A percentile compares a stretch with the other conserved stretches of the same genome.
Evolutionary conservation across 1,140 invertebrate genomes (phyloP).

Genomic region (Drosophila paulistorum): DNA sequence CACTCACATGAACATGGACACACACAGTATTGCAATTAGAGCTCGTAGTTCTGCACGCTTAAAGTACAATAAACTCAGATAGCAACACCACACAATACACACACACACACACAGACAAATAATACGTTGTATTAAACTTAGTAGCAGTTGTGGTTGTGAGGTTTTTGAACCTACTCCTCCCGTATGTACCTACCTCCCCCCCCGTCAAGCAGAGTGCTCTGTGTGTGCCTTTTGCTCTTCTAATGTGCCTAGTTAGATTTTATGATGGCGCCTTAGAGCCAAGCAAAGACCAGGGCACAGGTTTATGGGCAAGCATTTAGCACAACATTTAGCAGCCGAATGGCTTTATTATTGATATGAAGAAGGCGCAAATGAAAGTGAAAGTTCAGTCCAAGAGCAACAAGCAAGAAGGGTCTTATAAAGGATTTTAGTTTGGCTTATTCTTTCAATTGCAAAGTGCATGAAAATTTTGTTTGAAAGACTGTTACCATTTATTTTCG

Average conservation of each 20-base stretch:
- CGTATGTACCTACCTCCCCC: constrained; percentile 3
- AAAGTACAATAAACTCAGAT: constrained; percentile 79
- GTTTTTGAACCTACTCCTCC: constrained; percentile 72
- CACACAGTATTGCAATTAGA: constrained; percentile 62
- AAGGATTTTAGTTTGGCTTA: too few relatives aligned
- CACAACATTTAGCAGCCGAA: constrained; percentile 67
- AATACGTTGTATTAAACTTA: background rate
- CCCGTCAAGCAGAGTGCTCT: background rate
- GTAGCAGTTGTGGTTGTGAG: constrained; percentile 44
- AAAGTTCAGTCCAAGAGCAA: constrained; percentile 46
- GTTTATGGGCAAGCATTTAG: constrained; percentile 76
- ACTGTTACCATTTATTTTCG: too few relatives aligned
- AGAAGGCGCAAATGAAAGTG: constrained; percentile 50
- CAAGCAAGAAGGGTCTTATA: constrained; percentile 15
- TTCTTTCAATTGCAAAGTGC: too few relatives aligned
- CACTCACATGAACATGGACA: constrained; percentile 15
- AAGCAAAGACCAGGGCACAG: constrained; percentile 17
- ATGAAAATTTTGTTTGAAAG: too few relatives aligned
- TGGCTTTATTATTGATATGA: constrained; percentile 72
- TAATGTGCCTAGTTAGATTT: constrained; percentile 36
- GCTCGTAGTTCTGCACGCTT: constrained; percentile 56
- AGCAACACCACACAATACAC: constrained; percentile 40
- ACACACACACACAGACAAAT: too few relatives aligned
- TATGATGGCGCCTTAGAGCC: constrained; percentile 54
- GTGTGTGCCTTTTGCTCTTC: constrained; percentile 11